Evolutionary conservation across 1,140 invertebrate species (phyloP).

Genomic region (Pantala flavescens): DNA sequence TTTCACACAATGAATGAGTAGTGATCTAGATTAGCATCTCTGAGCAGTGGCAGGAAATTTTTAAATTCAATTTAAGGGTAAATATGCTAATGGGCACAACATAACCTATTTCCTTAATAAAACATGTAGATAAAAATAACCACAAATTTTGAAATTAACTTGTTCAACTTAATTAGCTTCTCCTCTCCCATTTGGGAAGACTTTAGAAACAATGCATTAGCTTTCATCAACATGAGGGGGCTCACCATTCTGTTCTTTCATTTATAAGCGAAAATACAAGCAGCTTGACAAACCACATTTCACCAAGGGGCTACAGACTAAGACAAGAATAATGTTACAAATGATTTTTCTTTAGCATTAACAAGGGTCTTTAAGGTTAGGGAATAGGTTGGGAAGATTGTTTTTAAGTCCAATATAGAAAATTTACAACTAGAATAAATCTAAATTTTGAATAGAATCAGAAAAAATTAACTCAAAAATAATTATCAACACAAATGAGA

Average conservation of each 20-base stretch:
- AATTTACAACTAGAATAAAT: no score
- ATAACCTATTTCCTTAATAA: slow-evolving; percentile 1
- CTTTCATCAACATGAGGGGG: neutral
- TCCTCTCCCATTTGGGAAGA: slow-evolving; percentile 1
- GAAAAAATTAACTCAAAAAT: no score
- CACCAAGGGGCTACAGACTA: slow-evolving; percentile 2
- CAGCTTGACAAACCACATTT: slow-evolving; percentile 3
- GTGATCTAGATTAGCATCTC: slow-evolving; percentile 9
- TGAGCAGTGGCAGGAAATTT: neutral
- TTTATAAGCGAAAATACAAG: slow-evolving; percentile 9
- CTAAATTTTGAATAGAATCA: no score
- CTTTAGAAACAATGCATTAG: slow-evolving; percentile 2
- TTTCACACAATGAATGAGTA: slow-evolving; percentile 10
- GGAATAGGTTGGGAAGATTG: neutral
- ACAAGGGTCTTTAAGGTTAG: neutral
- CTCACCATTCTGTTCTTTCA: neutral
- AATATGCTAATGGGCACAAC: neutral
- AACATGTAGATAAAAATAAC: neutral
- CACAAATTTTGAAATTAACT: neutral
- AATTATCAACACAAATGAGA: no score
- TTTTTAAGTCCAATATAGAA: no score
- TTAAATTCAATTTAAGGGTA: neutral
- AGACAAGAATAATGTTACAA: slow-evolving; percentile 10
- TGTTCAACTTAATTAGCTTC: neutral
- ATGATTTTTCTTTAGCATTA: neutral